A percentile compares a stretch with the other conserved stretches of the same genome.
Conservation (phyloP, 2,113 vertebrate species). For the Misgurnus anguillicaudatus region DNA sequence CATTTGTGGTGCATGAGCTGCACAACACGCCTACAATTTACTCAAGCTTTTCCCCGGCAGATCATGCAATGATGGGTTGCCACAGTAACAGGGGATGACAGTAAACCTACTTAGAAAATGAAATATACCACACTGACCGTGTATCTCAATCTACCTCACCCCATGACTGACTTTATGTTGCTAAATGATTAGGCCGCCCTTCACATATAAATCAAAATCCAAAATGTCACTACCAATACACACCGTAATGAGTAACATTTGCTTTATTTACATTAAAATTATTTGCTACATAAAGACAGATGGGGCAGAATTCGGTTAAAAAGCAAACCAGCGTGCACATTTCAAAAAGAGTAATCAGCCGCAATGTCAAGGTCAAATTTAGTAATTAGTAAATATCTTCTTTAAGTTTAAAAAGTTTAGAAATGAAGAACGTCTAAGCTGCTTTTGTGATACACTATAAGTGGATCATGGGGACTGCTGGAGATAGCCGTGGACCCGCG, state of each 20-base stretch:
- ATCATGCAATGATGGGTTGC: constrained; percentile 54
- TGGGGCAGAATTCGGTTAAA: neutral
- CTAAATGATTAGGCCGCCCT: constrained; percentile 51
- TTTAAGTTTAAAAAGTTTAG: too few species aligned
- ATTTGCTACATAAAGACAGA: constrained; percentile 2
- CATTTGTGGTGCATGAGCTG: neutral
- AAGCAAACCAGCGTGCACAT: too few species aligned
- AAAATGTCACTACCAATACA: neutral
- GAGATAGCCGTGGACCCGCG: too few species aligned
- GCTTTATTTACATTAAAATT: neutral
- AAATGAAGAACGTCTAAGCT: too few species aligned
- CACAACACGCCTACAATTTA: neutral
- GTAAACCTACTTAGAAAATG: constrained; percentile 60
- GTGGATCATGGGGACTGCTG: too few species aligned
- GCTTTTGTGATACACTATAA: too few species aligned
- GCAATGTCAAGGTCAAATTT: neutral
- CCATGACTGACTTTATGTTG: constrained; percentile 44
- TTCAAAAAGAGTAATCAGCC: neutral
- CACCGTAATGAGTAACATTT: neutral
- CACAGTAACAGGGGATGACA: constrained; percentile 58
- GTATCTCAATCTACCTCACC: constrained; percentile 53
- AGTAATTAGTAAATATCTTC: neutral
- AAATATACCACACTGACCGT: constrained; percentile 42
- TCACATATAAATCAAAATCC: constrained; percentile 53
- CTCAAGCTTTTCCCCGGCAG: neutral